phyloP scores from a whole-genome alignment of 2,113 vertebrate genomes.

The Sinocyclocheilus anshuiensis region DNA sequence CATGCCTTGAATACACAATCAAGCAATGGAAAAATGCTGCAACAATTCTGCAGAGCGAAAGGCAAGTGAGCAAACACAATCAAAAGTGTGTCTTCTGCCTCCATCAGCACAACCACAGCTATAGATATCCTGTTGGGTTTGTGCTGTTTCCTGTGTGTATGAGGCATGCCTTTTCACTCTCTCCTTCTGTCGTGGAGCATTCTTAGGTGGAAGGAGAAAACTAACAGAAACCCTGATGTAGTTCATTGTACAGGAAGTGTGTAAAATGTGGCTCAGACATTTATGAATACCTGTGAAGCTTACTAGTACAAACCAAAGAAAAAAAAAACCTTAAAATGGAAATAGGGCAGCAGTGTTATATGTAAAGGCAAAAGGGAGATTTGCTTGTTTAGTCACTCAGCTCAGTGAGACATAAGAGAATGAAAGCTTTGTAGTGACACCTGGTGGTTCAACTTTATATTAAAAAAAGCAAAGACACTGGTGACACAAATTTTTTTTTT shows the following conservation, averaged over 20 bases:
- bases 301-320: neutral
- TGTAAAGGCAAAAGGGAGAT: neutral
- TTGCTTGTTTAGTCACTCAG: neutral
- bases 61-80: constrained; percentile 59
- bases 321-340: neutral
- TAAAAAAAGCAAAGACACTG: neutral
- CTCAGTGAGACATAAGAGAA: neutral
- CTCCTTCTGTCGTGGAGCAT: constrained; percentile 37
- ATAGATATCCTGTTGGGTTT: constrained; percentile 73
- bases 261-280: constrained; percentile 26
- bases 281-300: constrained; percentile 20
- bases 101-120: constrained; percentile 68
- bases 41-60: constrained; percentile 52
- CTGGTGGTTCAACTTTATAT: constrained; percentile 31
- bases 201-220: constrained; percentile 41
- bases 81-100: constrained; percentile 45
- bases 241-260: constrained; percentile 32
- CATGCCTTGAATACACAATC: constrained; percentile 44
- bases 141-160: constrained; percentile 68
- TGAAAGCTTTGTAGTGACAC: constrained; percentile 25
- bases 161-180: constrained; percentile 26
- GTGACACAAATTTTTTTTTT: neutral
- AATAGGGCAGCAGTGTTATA: neutral
- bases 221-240: constrained; percentile 35
- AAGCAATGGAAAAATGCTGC: constrained; percentile 53